phyloP scores from a whole-genome alignment of 2,888 invertebrate species.

The Ligdia adustata region DNA sequence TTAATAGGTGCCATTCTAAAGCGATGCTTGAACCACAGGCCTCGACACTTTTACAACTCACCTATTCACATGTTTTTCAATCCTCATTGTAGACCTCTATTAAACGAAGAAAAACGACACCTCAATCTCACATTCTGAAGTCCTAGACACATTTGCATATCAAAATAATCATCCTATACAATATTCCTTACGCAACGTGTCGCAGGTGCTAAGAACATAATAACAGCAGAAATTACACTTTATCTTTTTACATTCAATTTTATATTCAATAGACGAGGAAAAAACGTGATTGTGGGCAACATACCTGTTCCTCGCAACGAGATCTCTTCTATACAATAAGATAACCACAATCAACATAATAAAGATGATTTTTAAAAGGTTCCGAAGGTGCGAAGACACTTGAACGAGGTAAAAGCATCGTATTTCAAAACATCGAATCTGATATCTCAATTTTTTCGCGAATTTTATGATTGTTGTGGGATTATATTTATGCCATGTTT shows the following conservation, averaged over 20 bases:
- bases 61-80: not conserved
- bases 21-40: too few species aligned
- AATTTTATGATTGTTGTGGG: slow-evolving; percentile 48
- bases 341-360: slow-evolving; percentile 64
- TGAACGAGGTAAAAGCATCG: slow-evolving; percentile 64
- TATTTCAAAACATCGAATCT: slow-evolving; percentile 75
- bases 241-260: slow-evolving; percentile 48
- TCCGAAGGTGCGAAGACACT: slow-evolving; percentile 55
- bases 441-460: slow-evolving; percentile 68
- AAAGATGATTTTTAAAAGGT: slow-evolving; percentile 60
- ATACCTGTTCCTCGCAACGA: slow-evolving; percentile 65
- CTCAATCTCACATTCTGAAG: slow-evolving; percentile 19
- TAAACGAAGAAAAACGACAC: slow-evolving; percentile 19
- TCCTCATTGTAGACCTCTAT: slow-evolving; percentile 6
- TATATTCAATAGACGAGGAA: slow-evolving; percentile 43
- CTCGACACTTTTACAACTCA: not conserved
- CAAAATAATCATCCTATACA: slow-evolving; percentile 42
- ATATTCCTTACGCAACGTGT: slow-evolving; percentile 36
- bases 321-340: slow-evolving; percentile 61
- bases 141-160: slow-evolving; percentile 52
- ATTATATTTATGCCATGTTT: slow-evolving; percentile 24
- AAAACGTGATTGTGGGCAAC: slow-evolving; percentile 61
- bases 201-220: slow-evolving; percentile 54
- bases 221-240: slow-evolving; percentile 44
- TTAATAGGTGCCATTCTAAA: too few species aligned